Base-by-base conservation (phyloP, 2,113 vertebrate species). In the Hippoglossus stenolepis region DNA sequence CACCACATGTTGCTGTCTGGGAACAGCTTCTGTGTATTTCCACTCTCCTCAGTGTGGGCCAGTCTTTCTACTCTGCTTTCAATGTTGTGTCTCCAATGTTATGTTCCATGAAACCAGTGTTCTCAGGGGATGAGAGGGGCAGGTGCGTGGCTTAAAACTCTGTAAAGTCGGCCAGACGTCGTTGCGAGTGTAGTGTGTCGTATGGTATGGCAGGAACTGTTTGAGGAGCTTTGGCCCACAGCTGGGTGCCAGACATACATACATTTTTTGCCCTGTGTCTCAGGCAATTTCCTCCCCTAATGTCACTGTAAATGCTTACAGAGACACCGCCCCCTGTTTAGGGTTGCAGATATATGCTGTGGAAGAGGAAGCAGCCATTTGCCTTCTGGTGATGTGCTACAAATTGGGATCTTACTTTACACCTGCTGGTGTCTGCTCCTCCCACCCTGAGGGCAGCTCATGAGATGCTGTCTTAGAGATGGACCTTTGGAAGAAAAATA, bases 391-490 rank as follows among this genome's bases (percentile, higher is more conserved):
- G 83, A 79, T 70, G 62, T 49, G 61, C 82, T 90, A 53, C 40
- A 83, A 83, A 91, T 88, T 91, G 81, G 70, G 66, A 80, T 75
- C 72, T 80, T 69, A 47, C 49, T 84, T 79, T 90, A 87, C 92
- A 96, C 95, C 95, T 96, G 94, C 92, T 84, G 45, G 60, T 75
- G 71, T 83, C 71, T 82, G 23, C 68, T 83, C 49, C 65, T 65
- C 43, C 60, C 53, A 15, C 2, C 79, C 79, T 69, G 5, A 5
- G 72, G 63, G 49, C 43, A 72, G 9, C 45, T 83, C 54, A 62
- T 58, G 56, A 65, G 53, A 69, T 75, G 35, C 56, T 45, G 14
- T 49, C 38, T 26, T 65, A 17, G 35, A 21, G 12, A 47, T 26
- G 3, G 31, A 53, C 54, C 21, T 70, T 68, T 58, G 18, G 14